phyloP scores from a whole-genome alignment of 2,113 vertebrate genomes.

The Carassius gibelio region DNA sequence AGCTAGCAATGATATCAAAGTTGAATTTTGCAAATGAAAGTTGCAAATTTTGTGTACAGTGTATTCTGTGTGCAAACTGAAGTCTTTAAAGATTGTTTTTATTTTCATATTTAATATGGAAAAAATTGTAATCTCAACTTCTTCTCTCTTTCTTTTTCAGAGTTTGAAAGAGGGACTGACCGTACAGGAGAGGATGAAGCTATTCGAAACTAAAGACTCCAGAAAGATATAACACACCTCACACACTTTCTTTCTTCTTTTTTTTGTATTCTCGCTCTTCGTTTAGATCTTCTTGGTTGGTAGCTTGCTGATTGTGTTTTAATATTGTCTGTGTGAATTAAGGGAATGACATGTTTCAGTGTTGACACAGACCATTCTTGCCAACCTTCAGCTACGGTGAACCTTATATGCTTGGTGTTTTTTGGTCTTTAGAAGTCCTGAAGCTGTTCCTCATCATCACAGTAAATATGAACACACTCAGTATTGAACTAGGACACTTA shows the following conservation, averaged over 20 bases:
- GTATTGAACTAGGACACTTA: background rate
- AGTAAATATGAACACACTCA: constrained; percentile 26
- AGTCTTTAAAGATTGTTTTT: background rate
- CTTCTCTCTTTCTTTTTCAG: constrained; percentile 66
- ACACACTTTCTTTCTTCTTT: constrained; percentile 16
- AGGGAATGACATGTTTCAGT: constrained; percentile 14
- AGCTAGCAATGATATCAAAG: background rate
- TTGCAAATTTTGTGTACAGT: background rate
- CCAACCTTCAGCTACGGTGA: constrained; percentile 2
- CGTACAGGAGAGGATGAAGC: constrained; percentile 95
- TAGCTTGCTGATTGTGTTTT: constrained; percentile 35
- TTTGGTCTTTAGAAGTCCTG: background rate
- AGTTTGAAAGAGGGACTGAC: constrained; percentile 98
- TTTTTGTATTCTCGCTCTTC: constrained; percentile 60
- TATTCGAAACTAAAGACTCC: constrained; percentile 96
- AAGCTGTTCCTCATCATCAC: constrained; percentile 5
- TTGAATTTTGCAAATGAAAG: background rate
- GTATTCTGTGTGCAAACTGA: background rate
- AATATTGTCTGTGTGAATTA: constrained; percentile 4
- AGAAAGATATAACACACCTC: constrained; percentile 82
- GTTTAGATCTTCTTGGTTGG: constrained; percentile 55
- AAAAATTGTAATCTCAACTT: background rate
- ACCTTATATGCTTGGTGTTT: background rate
- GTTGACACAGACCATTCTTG: background rate
- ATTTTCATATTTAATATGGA: background rate